Percentiles rank a stretch among this genome's conserved stretches.
Conservation (phyloP, 2,888 invertebrate species). For the Neoscelio sp. region DNA sequence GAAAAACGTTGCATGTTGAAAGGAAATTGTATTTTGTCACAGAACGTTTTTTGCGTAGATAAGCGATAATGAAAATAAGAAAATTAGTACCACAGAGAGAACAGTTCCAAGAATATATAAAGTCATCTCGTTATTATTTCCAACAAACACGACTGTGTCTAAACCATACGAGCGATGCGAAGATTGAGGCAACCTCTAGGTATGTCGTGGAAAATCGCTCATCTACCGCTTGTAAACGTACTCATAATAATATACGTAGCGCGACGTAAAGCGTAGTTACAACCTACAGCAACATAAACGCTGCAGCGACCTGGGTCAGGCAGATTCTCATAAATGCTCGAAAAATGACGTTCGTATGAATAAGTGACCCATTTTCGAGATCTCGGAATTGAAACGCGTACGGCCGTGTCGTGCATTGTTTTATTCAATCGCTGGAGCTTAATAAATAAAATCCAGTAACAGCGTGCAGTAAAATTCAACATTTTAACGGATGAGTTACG, state of each 20-base stretch:
- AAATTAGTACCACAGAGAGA: conserved; percentile 7
- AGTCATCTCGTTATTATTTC: conserved; percentile 26
- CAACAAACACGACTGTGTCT: background rate
- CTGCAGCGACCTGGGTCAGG: conserved; percentile 33
- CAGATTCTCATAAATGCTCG: conserved; percentile 37
- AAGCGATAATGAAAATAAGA: background rate
- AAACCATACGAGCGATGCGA: conserved; percentile 14
- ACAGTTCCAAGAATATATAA: conserved; percentile 21
- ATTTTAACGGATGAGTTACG: no score
- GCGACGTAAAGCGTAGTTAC: conserved; percentile 24
- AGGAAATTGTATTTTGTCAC: background rate
- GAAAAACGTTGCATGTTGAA: no score
- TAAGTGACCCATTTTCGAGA: conserved; percentile 33
- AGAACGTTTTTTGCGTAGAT: background rate
- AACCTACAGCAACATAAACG: conserved; percentile 34
- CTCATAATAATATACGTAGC: conserved; percentile 46
- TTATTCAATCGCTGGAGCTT: no score
- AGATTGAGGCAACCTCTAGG: conserved; percentile 33
- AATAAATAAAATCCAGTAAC: no score
- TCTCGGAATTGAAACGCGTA: background rate
- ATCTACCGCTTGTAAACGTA: conserved; percentile 27
- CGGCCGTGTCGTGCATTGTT: background rate
- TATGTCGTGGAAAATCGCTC: conserved; percentile 52
- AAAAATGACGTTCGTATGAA: conserved; percentile 33
- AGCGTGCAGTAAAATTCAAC: no score